These are phyloP conservation scores for Steatornis caripensis DNA, from an alignment of 2,113 vertebrate species.

Conservation along the genomic window DNA sequence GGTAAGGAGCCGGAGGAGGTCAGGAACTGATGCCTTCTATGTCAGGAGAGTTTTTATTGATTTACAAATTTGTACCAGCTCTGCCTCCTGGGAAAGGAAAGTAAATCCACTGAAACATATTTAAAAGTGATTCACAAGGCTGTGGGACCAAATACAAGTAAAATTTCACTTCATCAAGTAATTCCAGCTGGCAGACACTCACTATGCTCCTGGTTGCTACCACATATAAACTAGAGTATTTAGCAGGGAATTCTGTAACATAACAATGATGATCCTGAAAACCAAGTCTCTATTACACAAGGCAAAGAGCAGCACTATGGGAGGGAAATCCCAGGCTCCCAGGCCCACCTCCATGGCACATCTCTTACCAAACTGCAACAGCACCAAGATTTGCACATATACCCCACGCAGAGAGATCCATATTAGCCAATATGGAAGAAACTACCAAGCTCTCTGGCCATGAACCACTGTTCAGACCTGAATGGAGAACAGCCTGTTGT, in stretches of 20 bases:
- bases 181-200: not conserved
- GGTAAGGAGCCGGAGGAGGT: not conserved
- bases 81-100: not conserved
- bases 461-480: rapidly evolving
- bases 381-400: not conserved
- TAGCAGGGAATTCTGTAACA: not conserved
- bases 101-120: not conserved
- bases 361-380: not conserved
- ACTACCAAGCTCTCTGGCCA: not conserved
- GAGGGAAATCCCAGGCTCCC: not conserved
- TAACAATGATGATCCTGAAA: not conserved
- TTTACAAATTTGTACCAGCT: not conserved
- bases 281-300: rapidly evolving
- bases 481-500: rapidly evolving
- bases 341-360: not conserved
- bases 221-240: not conserved
- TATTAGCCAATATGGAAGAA: not conserved
- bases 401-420: not conserved
- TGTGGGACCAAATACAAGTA: not conserved
- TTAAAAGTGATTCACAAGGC: not conserved
- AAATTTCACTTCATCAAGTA: not conserved
- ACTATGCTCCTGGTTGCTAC: not conserved
- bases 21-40: not conserved
- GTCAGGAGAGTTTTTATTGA: not conserved
- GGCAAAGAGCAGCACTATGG: not conserved